These are phyloP conservation scores for Jacana jacana DNA, from an alignment of 2,113 vertebrate species.

Conservation along the genomic window DNA sequence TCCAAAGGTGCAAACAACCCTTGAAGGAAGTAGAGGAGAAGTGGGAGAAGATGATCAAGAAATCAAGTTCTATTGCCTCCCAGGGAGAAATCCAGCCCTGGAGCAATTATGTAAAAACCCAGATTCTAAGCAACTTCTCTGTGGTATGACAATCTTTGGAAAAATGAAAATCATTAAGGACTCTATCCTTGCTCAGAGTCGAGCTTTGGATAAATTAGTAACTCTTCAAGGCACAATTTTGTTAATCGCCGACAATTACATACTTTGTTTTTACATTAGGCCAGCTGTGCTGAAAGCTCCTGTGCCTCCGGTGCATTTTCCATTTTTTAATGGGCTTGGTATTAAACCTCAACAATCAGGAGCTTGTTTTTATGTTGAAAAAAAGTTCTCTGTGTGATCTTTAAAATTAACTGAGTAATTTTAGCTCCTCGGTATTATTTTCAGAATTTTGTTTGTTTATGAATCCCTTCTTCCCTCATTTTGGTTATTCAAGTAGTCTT, in stretches of 20 bases:
- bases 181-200: background rate
- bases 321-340: constrained; percentile 51
- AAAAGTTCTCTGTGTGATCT: constrained; percentile 40
- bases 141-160: background rate
- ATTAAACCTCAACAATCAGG: constrained; percentile 64
- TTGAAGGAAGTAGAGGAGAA: background rate
- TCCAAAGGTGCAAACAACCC: background rate
- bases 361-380: constrained; percentile 65
- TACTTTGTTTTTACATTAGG: constrained; percentile 59
- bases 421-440: constrained; percentile 64
- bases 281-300: constrained; percentile 63
- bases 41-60: background rate
- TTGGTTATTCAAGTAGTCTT: constrained; percentile 2
- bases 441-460: constrained; percentile 42
- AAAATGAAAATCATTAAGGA: constrained; percentile 45
- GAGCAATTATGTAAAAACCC: background rate
- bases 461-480: constrained; percentile 7
- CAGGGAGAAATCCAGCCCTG: background rate
- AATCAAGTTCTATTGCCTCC: background rate
- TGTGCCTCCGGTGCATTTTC: constrained; percentile 27
- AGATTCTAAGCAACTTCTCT: background rate
- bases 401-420: constrained; percentile 56
- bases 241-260: constrained; percentile 55
- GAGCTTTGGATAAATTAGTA: constrained; percentile 48
- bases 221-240: constrained; percentile 60